These are phyloP conservation scores for Fundulus diaphanus DNA, from an alignment of 2,797 vertebrate species.

Conservation along the genomic window DNA sequence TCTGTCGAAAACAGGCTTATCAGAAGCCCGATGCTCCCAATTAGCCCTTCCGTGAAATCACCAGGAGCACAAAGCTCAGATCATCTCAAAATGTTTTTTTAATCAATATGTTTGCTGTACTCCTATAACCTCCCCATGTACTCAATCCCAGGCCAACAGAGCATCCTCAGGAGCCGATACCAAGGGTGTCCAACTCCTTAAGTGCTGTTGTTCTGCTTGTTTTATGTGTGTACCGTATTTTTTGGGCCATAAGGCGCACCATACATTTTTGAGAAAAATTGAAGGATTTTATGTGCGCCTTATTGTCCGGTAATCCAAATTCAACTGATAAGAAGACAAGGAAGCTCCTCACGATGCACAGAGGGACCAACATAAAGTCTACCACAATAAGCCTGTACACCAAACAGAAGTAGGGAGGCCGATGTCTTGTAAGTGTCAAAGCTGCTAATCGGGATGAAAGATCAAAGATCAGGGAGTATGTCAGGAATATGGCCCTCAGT, in stretches of 20 bases:
- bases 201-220: background rate
- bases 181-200: background rate
- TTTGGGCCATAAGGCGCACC: no score
- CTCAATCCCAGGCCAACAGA: background rate
- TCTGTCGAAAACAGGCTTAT: no score
- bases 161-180: background rate
- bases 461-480: background rate
- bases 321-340: background rate
- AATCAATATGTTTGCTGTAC: background rate
- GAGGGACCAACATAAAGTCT: background rate
- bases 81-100: background rate
- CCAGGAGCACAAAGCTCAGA: background rate
- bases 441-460: background rate
- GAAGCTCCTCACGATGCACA: background rate
- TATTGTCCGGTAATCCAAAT: no score
- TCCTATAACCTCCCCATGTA: background rate
- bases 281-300: no score
- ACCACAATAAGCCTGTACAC: background rate
- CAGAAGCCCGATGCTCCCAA: background rate
- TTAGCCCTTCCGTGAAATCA: background rate
- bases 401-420: background rate
- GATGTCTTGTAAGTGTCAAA: background rate
- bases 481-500: background rate
- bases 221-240: no score
- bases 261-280: no score